These are phyloP conservation scores for Delichon dasypus DNA, from an alignment of 2,797 vertebrate species.

Conservation along the genomic window DNA sequence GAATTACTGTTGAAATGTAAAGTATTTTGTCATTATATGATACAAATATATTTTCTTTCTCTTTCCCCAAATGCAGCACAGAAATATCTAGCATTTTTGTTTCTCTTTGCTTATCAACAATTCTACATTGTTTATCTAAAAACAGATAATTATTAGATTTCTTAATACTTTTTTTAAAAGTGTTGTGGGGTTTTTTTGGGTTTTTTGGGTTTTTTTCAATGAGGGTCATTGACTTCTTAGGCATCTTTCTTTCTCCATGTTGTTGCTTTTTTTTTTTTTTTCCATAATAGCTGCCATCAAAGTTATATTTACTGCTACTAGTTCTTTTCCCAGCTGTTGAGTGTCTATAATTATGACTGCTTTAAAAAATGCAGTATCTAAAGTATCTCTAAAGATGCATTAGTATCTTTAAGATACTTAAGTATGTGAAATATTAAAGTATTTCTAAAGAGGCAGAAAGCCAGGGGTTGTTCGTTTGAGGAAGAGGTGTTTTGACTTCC, in stretches of 20 bases:
- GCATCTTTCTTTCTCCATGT: conserved; percentile 15
- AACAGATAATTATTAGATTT: neutral
- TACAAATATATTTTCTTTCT: neutral
- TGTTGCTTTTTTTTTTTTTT: neutral
- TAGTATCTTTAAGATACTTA: too few species aligned
- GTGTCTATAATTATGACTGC: conserved; percentile 47
- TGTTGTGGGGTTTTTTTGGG: too few species aligned
- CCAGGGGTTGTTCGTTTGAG: neutral
- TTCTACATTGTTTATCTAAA: neutral
- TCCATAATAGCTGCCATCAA: conserved; percentile 17
- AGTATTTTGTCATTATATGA: conserved; percentile 29
- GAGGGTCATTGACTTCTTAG: neutral
- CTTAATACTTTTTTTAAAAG: neutral
- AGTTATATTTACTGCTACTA: conserved; percentile 39
- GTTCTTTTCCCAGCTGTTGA: conserved; percentile 45
- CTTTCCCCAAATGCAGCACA: neutral
- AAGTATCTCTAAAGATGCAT: too few species aligned
- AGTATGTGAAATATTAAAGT: too few species aligned
- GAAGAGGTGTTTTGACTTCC: neutral
- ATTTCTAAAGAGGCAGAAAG: neutral
- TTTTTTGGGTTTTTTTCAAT: neutral
- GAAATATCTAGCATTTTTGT: neutral
- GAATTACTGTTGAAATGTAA: conserved; percentile 42
- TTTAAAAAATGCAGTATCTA: neutral
- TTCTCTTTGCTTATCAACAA: neutral